Conservation (phyloP, 2,797 vertebrate species). For the Megalops cyprinoides region DNA sequence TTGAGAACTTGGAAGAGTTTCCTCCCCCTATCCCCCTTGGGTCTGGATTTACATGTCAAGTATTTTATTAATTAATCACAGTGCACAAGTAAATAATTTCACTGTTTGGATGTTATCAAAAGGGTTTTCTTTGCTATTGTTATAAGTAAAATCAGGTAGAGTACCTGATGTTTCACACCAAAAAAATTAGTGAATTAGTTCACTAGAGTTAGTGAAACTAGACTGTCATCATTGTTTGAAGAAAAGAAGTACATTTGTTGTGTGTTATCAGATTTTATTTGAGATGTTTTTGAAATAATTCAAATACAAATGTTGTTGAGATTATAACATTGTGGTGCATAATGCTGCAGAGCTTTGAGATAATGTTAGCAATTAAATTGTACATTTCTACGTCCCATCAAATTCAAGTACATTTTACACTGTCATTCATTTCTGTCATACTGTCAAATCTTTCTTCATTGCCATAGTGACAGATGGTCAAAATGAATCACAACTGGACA, state of each 20-base stretch:
- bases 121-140: conserved; percentile 1
- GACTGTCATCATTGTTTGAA: background rate
- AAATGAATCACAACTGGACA: too few relatives aligned
- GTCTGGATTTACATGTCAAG: conserved; percentile 12
- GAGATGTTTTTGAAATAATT: too few relatives aligned
- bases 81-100: background rate
- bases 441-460: too few relatives aligned
- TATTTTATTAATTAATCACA: conserved; percentile 23
- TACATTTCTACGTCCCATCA: too few relatives aligned
- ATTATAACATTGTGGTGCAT: too few relatives aligned
- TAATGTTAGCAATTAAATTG: too few relatives aligned
- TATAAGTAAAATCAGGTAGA: background rate
- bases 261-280: too few relatives aligned
- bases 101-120: background rate
- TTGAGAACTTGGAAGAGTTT: conserved; percentile 8
- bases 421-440: too few relatives aligned
- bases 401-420: too few relatives aligned
- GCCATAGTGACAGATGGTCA: too few relatives aligned
- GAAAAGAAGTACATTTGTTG: background rate
- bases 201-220: background rate
- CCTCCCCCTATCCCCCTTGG: background rate
- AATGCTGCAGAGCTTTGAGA: too few relatives aligned
- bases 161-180: background rate
- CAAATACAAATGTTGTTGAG: too few relatives aligned
- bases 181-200: background rate